Evolutionary conservation across 2,113 vertebrate genomes (phyloP).

Genomic region (Centropus unirufus): DNA sequence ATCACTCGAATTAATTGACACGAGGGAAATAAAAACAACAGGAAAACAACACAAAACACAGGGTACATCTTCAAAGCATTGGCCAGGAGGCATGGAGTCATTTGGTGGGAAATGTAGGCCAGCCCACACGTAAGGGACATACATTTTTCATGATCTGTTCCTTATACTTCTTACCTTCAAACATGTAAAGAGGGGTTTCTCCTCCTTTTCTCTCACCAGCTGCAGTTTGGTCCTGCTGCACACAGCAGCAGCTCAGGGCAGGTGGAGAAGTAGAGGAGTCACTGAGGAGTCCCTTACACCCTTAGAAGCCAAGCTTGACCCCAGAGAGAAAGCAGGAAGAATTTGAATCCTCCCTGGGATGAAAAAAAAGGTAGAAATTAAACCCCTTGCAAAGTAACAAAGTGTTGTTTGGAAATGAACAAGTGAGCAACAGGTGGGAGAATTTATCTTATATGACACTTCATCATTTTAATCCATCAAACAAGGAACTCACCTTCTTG

Average conservation of each 20-base stretch:
- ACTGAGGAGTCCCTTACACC: not conserved
- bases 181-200: not conserved
- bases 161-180: conserved; percentile 2
- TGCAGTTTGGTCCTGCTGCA: not conserved
- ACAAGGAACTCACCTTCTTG: not conserved
- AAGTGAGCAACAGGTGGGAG: not conserved
- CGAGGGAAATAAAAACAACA: not conserved
- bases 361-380: not conserved
- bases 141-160: conserved; percentile 6
- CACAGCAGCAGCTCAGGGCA: not conserved
- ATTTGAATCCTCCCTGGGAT: not conserved
- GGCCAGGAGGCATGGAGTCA: not conserved
- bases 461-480: not conserved
- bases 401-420: not conserved
- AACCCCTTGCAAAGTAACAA: not conserved
- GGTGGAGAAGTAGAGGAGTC: not conserved
- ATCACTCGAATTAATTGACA: not conserved
- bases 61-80: not conserved
- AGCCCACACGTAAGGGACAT: not conserved
- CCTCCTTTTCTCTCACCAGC: not conserved
- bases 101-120: not conserved
- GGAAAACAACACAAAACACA: not conserved
- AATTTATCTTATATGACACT: not conserved
- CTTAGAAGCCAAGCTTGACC: not conserved
- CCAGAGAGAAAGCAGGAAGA: not conserved